Conservation (phyloP, 2,797 vertebrate genomes). For the Pseudomugil tenellus region DNA sequence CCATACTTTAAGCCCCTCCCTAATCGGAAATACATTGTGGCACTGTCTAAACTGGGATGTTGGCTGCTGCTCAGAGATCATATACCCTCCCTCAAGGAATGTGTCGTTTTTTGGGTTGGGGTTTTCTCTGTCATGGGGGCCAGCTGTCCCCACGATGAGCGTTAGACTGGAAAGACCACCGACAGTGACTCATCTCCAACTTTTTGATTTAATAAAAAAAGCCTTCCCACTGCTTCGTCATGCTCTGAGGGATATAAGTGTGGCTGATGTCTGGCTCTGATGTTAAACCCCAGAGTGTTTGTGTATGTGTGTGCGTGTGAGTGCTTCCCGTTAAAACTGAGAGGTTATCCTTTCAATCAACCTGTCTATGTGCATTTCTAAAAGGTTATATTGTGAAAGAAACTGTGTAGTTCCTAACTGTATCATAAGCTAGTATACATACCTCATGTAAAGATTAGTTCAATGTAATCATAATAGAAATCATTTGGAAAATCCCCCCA, state of each 20-base stretch:
- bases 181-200: neutral
- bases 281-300: neutral
- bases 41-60: too few species aligned
- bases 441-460: too few species aligned
- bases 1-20: too few species aligned
- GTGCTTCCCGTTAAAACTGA: neutral
- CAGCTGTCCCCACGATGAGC: neutral
- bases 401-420: neutral
- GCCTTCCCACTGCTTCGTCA: neutral
- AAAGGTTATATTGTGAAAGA: neutral
- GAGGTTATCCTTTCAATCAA: neutral
- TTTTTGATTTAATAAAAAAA: neutral
- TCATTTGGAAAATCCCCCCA: too few species aligned
- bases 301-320: neutral
- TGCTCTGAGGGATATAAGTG: neutral
- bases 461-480: too few species aligned
- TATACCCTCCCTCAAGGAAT: too few species aligned
- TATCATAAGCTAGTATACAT: neutral
- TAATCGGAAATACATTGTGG: too few species aligned
- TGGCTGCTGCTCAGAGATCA: too few species aligned
- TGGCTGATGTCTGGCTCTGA: conserved; percentile 3
- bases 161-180: neutral
- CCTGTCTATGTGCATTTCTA: neutral
- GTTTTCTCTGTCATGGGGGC: neutral
- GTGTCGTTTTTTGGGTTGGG: too few species aligned